Base-by-base conservation (phyloP, 2,797 vertebrate genomes). In the Myotis planiceps region DNA sequence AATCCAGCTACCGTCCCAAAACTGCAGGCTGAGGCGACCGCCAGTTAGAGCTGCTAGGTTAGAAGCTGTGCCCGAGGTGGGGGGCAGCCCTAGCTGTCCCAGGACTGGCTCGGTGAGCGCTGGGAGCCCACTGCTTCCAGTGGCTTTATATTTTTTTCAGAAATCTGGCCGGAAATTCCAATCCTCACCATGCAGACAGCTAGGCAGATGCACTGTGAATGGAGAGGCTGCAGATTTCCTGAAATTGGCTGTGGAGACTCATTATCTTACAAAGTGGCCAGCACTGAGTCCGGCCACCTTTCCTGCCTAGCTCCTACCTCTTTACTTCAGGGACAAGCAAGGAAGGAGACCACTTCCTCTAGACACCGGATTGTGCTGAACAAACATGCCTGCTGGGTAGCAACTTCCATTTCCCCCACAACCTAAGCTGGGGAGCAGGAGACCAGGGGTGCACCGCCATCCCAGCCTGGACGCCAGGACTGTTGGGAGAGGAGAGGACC, bases 301-400 rank as follows among this genome's bases (percentile, higher is more conserved):
- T 92, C 84, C 86, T 83, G 68, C 47, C 68, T 25, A 8, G 51
- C 58, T 49, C 58, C 6, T 9, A 53, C 81, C 51, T 92, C 63
- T 51, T 71, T 58, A 34, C 95, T 71, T 92, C 27, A 53, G 68
- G 60, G 37, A 91, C 42, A 34, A 80, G 79, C 55, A 21, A 80
- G 69, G 79, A 91, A 94, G 55, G 27, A 66, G 68, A 85, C 69
- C 12, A 45, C 79, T 89, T 92, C 93, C 76, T 79, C 76, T 6
- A 21, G 39, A 88, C 49, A 5, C 34, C 68, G 32, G 55, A 37
- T 27, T 55, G n/a, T 79, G 55, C 79, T 45, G 74, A 92, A 90
- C 71, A 90, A 84, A 92, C 80, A 81, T 42, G 37, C 49, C 85
- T 82, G 39, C 75, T 72, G 42, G 58, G 39, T 68, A 47, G 29